Evolutionary conservation across 2,113 vertebrate genomes (phyloP).

Genomic region (Syngnathoides biaculeatus): DNA sequence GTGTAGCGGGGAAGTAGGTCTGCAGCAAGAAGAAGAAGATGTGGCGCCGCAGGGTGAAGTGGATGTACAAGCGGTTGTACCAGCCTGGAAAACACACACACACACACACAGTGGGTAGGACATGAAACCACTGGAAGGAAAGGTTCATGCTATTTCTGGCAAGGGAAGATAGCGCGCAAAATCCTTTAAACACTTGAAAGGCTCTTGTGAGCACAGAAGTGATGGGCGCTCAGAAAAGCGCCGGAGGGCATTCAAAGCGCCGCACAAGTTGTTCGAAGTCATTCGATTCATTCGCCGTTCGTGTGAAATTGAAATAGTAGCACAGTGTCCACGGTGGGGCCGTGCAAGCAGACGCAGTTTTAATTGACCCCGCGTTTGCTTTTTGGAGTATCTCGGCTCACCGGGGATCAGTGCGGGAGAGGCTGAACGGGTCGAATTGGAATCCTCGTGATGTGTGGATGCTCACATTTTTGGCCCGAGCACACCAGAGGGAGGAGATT

Average conservation of each 20-base stretch:
- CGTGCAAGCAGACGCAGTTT: slow-evolving; percentile 4
- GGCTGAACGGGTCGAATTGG: slow-evolving; percentile 10
- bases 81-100: slow-evolving; percentile 75
- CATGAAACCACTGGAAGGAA: slow-evolving; percentile 16
- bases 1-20: slow-evolving; percentile 87
- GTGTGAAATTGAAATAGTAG: slow-evolving; percentile 31
- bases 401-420: background rate
- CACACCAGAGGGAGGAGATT: slow-evolving; percentile 14
- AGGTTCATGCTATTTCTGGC: slow-evolving; percentile 34
- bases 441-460: slow-evolving; percentile 12
- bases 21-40: slow-evolving; percentile 93
- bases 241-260: slow-evolving; percentile 27
- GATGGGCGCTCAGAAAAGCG: slow-evolving; percentile 16
- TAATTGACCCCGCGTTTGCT: background rate
- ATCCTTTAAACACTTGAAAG: slow-evolving; percentile 40
- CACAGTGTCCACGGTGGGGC: slow-evolving; percentile 15
- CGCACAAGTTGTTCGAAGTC: slow-evolving; percentile 24
- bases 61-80: slow-evolving; percentile 91
- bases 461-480: background rate
- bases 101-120: slow-evolving; percentile 15
- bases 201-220: slow-evolving; percentile 16
- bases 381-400: background rate
- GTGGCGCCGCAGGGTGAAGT: slow-evolving; percentile 86
- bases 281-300: slow-evolving; percentile 20
- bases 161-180: slow-evolving; percentile 30